phyloP scores from a whole-genome alignment of 2,113 vertebrate species.

The Eulemur macaco region DNA sequence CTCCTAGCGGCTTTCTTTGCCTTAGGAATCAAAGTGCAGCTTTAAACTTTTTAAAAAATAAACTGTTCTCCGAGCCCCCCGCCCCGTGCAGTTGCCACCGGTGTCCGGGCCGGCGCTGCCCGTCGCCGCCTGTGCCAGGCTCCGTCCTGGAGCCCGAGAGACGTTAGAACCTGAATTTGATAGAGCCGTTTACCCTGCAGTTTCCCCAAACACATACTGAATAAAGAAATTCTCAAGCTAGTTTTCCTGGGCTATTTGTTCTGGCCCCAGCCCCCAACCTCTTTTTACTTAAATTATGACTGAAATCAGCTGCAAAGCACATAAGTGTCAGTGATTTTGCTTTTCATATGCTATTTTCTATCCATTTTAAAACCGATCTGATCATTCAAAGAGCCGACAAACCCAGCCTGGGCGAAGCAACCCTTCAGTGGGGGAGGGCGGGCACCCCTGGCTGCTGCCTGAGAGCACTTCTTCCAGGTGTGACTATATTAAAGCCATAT shows the following conservation, averaged over 20 bases:
- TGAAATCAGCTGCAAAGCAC: conserved; percentile 1
- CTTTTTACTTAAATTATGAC: conserved; percentile 11
- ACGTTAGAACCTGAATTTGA: neutral
- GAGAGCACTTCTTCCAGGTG: conserved; percentile 70
- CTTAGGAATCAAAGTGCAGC: neutral
- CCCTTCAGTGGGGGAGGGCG: neutral
- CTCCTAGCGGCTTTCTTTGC: neutral
- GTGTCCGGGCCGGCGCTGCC: neutral
- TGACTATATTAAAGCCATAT: conserved; percentile 79
- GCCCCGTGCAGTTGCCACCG: neutral
- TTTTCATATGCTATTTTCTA: neutral
- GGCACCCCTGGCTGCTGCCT: neutral
- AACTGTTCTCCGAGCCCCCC: neutral
- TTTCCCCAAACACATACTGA: neutral
- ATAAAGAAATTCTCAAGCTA: conserved; percentile 36
- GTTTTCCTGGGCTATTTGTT: conserved; percentile 7
- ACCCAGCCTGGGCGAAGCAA: neutral
- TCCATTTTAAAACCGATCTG: conserved; percentile 44
- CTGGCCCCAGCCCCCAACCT: neutral
- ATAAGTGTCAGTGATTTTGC: neutral
- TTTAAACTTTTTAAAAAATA: neutral
- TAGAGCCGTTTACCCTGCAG: neutral
- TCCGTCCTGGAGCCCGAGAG: neutral
- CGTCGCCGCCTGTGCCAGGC: neutral
- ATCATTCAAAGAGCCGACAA: conserved; percentile 55